phyloP scores from a whole-genome alignment of 2,888 invertebrate species.

The Erebia epiphron region DNA sequence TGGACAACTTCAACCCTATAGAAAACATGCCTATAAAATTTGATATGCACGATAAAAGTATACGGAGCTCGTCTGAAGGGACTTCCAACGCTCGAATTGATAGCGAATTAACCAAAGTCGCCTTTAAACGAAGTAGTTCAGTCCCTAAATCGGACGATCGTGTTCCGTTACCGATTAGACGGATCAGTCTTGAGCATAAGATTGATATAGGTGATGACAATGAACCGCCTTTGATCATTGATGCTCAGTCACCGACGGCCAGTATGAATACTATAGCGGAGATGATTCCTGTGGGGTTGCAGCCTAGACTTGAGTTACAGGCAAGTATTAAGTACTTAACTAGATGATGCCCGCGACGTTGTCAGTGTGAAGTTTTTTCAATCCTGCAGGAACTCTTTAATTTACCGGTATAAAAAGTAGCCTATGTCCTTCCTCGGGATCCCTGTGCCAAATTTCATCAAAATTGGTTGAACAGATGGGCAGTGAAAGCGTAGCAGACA shows the following conservation, averaged over 20 bases:
- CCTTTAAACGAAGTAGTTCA: slow-evolving; percentile 72
- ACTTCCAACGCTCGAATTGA: slow-evolving; percentile 65
- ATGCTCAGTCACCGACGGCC: slow-evolving; percentile 70
- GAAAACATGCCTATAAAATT: slow-evolving; percentile 62
- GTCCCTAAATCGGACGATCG: slow-evolving; percentile 73
- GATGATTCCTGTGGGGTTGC: slow-evolving; percentile 71
- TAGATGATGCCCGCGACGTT: no score
- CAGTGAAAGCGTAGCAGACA: no score
- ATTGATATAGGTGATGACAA: slow-evolving; percentile 78
- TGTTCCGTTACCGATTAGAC: slow-evolving; percentile 60
- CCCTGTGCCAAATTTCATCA: no score
- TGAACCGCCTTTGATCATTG: slow-evolving; percentile 77
- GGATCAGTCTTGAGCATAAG: slow-evolving; percentile 77
- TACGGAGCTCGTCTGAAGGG: slow-evolving; percentile 48
- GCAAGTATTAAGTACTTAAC: neutral
- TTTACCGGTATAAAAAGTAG: no score
- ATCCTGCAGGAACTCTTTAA: no score
- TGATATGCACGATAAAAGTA: slow-evolving; percentile 63
- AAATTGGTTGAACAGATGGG: no score
- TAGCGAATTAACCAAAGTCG: slow-evolving; percentile 67
- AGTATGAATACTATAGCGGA: slow-evolving; percentile 78
- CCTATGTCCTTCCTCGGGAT: no score
- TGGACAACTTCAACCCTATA: slow-evolving; percentile 56
- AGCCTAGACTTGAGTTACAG: slow-evolving; percentile 64
- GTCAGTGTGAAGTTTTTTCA: no score